Evolutionary conservation across 2,113 vertebrate genomes (phyloP).

Genomic region (Spea bombifrons): DNA sequence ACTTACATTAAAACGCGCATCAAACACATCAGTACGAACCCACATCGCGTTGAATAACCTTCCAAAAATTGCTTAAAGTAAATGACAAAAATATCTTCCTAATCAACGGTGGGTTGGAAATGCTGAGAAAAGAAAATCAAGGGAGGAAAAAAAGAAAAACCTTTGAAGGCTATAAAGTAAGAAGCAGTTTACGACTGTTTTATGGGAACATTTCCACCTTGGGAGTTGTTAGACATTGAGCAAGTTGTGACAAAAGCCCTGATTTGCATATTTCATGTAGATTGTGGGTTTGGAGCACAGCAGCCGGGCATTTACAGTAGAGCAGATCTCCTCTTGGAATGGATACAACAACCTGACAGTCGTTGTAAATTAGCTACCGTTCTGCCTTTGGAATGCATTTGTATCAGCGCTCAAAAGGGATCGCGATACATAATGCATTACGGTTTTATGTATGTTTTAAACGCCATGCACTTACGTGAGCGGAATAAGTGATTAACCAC

Average conservation of each 20-base stretch:
- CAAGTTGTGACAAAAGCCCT: constrained; percentile 56
- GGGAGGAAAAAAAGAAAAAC: constrained; percentile 50
- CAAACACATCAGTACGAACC: background rate
- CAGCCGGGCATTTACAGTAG: constrained; percentile 39
- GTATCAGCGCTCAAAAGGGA: constrained; percentile 29
- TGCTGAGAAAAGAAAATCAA: constrained; percentile 41
- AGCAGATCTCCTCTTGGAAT: constrained; percentile 36
- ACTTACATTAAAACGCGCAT: too few relatives aligned
- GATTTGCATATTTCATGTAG: constrained; percentile 57
- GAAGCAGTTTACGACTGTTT: constrained; percentile 59
- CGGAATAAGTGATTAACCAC: constrained; percentile 43
- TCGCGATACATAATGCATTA: constrained; percentile 45
- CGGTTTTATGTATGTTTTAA: constrained; percentile 42
- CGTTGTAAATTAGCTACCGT: constrained; percentile 43
- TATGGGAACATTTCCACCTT: constrained; percentile 63
- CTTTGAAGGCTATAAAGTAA: constrained; percentile 56
- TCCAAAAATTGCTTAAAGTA: background rate
- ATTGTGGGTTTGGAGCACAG: constrained; percentile 39
- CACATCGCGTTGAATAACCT: background rate
- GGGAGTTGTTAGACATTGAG: constrained; percentile 62
- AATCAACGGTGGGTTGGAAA: constrained; percentile 36
- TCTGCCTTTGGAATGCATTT: constrained; percentile 28
- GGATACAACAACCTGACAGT: constrained; percentile 39
- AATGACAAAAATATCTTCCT: constrained; percentile 12
- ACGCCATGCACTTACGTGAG: constrained; percentile 31